Percentiles rank a stretch among this genome's conserved stretches.
phyloP scores from a whole-genome alignment of 2,888 invertebrate genomes.

The Emmelina monodactyla region DNA sequence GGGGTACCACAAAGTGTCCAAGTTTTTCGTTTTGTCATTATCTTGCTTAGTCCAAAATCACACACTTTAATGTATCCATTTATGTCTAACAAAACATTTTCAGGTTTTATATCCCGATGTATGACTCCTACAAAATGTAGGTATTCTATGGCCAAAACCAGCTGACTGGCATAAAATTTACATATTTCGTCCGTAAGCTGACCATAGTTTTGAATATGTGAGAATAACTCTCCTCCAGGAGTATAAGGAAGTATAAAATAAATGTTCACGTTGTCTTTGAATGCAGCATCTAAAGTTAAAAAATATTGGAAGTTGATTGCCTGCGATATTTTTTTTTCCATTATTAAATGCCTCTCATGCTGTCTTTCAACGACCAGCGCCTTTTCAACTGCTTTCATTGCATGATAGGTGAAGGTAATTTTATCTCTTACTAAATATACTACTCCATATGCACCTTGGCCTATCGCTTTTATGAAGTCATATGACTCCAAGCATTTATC shows the following conservation, averaged over 20 bases:
- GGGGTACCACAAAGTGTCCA: slow-evolving; percentile 96
- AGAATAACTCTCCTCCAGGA: slow-evolving; percentile 87
- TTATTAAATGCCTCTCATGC: slow-evolving; percentile 85
- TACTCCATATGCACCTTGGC: slow-evolving; percentile 89
- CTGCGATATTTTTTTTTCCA: slow-evolving; percentile 88
- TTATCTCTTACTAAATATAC: slow-evolving; percentile 79
- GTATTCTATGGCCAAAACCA: slow-evolving; percentile 89
- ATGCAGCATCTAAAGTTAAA: slow-evolving; percentile 78
- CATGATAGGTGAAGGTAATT: slow-evolving; percentile 71
- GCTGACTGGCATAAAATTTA: slow-evolving; percentile 90
- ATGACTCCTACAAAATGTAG: slow-evolving; percentile 84
- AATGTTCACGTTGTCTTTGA: slow-evolving; percentile 85
- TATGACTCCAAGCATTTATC: slow-evolving; percentile 63
- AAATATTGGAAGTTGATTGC: slow-evolving; percentile 86
- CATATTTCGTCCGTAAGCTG: slow-evolving; percentile 76
- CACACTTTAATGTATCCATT: slow-evolving; percentile 83
- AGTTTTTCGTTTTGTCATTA: slow-evolving; percentile 74
- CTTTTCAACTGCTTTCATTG: slow-evolving; percentile 91
- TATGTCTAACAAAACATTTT: slow-evolving; percentile 82
- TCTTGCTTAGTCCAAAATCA: slow-evolving; percentile 94
- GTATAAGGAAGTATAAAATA: slow-evolving; percentile 86
- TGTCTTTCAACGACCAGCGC: slow-evolving; percentile 84
- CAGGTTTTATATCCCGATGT: slow-evolving; percentile 90
- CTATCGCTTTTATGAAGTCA: slow-evolving; percentile 78
- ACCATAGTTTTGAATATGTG: slow-evolving; percentile 70